These are phyloP conservation scores for Parascotia fuliginaria DNA, from an alignment of 2,888 invertebrate species.

Conservation along the genomic window DNA sequence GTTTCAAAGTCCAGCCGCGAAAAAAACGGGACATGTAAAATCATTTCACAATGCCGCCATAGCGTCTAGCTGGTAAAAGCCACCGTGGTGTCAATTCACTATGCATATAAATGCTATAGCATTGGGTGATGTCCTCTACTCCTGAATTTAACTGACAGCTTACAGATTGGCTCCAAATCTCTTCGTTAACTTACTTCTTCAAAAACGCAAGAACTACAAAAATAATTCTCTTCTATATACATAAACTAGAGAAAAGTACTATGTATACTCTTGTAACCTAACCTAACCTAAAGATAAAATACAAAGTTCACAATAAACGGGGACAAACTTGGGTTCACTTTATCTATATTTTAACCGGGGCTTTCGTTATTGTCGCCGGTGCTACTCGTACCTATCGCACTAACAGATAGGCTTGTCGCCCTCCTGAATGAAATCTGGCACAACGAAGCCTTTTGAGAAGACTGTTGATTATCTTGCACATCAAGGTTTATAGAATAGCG, in stretches of 20 bases:
- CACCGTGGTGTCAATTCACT: no score
- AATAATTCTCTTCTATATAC: no score
- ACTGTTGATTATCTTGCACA: conserved; percentile 5
- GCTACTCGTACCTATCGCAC: conserved; percentile 19
- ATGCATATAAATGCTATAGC: no score
- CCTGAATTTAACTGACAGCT: no score
- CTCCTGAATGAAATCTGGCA: conserved; percentile 24
- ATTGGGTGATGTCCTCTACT: no score
- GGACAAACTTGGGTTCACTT: conserved; percentile 42
- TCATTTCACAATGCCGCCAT: no score
- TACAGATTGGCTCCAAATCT: no score
- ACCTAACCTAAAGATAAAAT: conserved; percentile 18
- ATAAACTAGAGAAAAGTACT: not conserved
- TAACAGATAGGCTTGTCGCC: conserved; percentile 20
- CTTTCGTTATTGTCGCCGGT: conserved; percentile 49
- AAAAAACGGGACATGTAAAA: no score
- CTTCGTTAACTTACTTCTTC: no score
- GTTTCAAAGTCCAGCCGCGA: no score
- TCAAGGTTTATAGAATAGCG: not conserved
- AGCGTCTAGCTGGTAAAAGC: no score
- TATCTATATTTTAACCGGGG: conserved; percentile 45
- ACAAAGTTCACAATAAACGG: conserved; percentile 38
- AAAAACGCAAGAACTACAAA: no score
- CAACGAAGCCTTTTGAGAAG: conserved; percentile 15
- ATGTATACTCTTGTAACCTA: not conserved